Evolutionary conservation across 30 jellyfish, hydroid and myxozoan species (phyloP).

Genomic region (Haliclystus octoradiatus): DNA sequence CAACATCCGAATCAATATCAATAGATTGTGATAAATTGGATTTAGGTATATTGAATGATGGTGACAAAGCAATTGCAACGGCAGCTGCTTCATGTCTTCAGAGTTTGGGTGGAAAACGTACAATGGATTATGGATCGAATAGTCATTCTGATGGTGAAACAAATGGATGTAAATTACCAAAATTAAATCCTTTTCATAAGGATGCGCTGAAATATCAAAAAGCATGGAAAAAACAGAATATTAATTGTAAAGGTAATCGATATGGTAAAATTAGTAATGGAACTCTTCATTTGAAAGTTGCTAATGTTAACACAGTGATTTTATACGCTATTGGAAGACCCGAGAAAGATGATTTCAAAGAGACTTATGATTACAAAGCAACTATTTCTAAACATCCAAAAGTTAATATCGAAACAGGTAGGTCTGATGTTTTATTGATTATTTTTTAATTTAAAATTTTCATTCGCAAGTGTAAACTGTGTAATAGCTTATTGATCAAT

Average conservation of each 20-base stretch:
- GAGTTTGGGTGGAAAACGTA: slow-evolving; percentile 41
- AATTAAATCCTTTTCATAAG: slow-evolving; percentile 29
- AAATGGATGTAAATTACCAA: slow-evolving; percentile 19
- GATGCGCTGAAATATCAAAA: slow-evolving; percentile 17
- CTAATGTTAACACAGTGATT: slow-evolving; percentile 10
- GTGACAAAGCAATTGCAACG: slow-evolving; percentile 52
- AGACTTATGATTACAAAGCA: slow-evolving; percentile 9
- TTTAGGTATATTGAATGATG: slow-evolving; percentile 15
- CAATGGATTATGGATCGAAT: not conserved
- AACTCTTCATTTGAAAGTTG: not conserved
- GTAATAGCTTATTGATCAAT: too few species aligned
- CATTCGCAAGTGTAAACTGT: too few species aligned
- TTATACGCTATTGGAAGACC: slow-evolving; percentile 31
- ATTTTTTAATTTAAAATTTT: not conserved
- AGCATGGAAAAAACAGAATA: slow-evolving; percentile 14
- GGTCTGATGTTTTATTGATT: not conserved
- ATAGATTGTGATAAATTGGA: not conserved
- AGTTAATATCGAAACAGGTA: slow-evolving; percentile 6
- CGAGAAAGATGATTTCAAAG: slow-evolving; percentile 17
- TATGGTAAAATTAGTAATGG: slow-evolving; percentile 7
- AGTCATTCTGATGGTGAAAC: not conserved
- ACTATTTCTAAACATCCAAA: not conserved
- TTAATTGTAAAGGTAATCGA: slow-evolving; percentile 15
- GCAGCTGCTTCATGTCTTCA: slow-evolving; percentile 68
- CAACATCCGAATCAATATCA: too few species aligned